Evolutionary conservation across 2,113 vertebrate genomes (phyloP).

Genomic region (Neogobius melanostomus): DNA sequence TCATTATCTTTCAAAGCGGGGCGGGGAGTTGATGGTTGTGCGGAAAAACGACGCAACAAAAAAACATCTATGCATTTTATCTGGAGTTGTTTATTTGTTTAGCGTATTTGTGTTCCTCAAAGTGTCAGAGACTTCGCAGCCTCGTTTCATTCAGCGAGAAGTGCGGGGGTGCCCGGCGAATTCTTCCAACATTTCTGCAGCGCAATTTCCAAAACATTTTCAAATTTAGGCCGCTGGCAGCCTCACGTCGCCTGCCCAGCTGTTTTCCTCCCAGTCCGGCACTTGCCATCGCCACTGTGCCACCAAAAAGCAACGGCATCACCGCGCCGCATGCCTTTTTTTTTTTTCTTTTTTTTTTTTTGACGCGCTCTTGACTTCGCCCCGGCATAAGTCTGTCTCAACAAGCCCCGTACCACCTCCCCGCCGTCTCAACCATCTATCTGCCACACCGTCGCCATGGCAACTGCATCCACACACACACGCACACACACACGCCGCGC

Average conservation of each 20-base stretch:
- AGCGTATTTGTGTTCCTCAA: constrained; percentile 59
- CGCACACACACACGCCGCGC: constrained; percentile 49
- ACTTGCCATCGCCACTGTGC: constrained; percentile 29
- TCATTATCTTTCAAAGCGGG: constrained; percentile 59
- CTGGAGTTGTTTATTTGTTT: constrained; percentile 64
- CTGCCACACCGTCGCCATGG: constrained; percentile 73
- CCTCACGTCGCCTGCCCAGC: constrained; percentile 53
- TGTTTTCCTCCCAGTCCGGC: constrained; percentile 46
- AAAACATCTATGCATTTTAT: constrained; percentile 19
- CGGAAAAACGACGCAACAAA: neutral
- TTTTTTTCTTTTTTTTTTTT: neutral
- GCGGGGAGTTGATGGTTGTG: constrained; percentile 18
- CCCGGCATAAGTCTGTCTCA: constrained; percentile 67
- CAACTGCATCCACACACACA: constrained; percentile 73
- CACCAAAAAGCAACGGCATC: constrained; percentile 21
- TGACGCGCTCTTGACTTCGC: constrained; percentile 45
- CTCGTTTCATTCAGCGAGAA: constrained; percentile 72
- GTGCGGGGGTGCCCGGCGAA: constrained; percentile 70
- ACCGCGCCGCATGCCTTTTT: constrained; percentile 10
- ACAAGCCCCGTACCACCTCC: constrained; percentile 62
- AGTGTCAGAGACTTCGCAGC: constrained; percentile 65
- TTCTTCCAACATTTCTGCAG: constrained; percentile 36
- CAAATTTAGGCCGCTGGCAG: constrained; percentile 63
- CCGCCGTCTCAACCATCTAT: constrained; percentile 56
- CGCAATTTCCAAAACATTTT: constrained; percentile 47